Percentiles rank a stretch among this genome's conserved stretches.
phyloP scores from a whole-genome alignment of 2,888 invertebrate genomes.

The Beris chalybata region DNA sequence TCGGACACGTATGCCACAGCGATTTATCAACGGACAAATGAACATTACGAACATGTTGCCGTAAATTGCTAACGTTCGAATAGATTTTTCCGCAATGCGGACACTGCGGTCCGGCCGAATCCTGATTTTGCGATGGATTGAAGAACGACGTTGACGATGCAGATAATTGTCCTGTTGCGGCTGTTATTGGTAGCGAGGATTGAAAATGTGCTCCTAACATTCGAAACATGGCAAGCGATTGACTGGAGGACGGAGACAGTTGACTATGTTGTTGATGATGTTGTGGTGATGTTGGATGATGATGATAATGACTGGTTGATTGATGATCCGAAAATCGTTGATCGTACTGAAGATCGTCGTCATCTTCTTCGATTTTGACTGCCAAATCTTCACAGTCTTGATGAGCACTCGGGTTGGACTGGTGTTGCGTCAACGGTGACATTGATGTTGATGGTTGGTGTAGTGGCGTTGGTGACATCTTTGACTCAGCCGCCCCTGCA shows the following conservation, averaged over 20 bases:
- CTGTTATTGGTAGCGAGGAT: constrained; percentile 17
- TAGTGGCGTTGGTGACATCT: constrained; percentile 55
- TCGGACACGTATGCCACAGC: constrained; percentile 72
- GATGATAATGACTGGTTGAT: not conserved
- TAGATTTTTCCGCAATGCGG: constrained; percentile 72
- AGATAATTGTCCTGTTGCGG: constrained; percentile 1
- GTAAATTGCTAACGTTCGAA: constrained; percentile 73
- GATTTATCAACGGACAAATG: constrained; percentile 71
- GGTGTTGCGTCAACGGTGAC: constrained; percentile 3
- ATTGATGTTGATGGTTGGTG: constrained; percentile 15
- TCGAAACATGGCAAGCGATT: constrained; percentile 31
- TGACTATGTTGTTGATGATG: not conserved
- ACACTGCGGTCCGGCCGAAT: constrained; percentile 62
- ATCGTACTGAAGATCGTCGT: not conserved
- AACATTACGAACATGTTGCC: constrained; percentile 76
- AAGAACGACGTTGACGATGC: constrained; percentile 11
- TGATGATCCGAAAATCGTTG: not conserved
- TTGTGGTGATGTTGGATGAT: not conserved
- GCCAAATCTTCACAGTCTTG: constrained; percentile 6
- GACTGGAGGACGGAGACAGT: constrained; percentile 23
- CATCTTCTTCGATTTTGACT: constrained; percentile 19
- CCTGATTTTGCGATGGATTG: constrained; percentile 36
- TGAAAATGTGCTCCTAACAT: constrained; percentile 34
- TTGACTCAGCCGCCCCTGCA: constrained; percentile 67
- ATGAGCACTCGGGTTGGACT: not conserved